Conservation (phyloP, 1,140 invertebrate species). For the Goniozus legneri region DNA sequence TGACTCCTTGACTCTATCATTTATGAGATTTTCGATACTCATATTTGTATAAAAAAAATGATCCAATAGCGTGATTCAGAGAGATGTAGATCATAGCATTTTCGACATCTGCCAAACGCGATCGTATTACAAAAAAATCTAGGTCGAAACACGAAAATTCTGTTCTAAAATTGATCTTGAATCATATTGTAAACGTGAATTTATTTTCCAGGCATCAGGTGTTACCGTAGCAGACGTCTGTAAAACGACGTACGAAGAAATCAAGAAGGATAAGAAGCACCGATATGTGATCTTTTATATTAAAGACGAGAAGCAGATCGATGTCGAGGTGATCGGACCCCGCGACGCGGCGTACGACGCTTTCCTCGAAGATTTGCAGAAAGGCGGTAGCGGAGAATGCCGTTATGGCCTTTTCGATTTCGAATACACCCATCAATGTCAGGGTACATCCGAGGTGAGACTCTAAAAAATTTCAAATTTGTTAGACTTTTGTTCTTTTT, state of each 20-base stretch:
- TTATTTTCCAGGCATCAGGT: constrained; percentile 89
- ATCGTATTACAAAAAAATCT: no score
- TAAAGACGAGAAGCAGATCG: constrained; percentile 91
- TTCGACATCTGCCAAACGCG: no score
- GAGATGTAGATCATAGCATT: no score
- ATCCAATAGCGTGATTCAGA: no score
- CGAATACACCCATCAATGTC: constrained; percentile 92
- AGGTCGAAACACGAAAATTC: no score
- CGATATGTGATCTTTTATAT: constrained; percentile 95
- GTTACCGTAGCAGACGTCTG: constrained; percentile 92
- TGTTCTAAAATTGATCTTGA: no score
- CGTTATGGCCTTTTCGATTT: constrained; percentile 94
- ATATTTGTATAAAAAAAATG: no score
- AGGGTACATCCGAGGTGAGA: constrained; percentile 80
- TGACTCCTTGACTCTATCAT: neutral
- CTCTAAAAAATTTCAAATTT: neutral
- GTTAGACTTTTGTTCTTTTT: neutral
- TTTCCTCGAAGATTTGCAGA: constrained; percentile 87
- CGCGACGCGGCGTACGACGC: constrained; percentile 84
- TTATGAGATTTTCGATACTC: no score
- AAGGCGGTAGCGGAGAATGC: constrained; percentile 84
- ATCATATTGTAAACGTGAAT: no score
- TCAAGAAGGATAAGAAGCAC: constrained; percentile 96
- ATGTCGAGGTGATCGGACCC: constrained; percentile 83
- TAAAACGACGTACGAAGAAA: constrained; percentile 93